These are phyloP conservation scores for Drosophila miranda DNA, from an alignment of 1,140 invertebrate genomes.

Conservation along the genomic window DNA sequence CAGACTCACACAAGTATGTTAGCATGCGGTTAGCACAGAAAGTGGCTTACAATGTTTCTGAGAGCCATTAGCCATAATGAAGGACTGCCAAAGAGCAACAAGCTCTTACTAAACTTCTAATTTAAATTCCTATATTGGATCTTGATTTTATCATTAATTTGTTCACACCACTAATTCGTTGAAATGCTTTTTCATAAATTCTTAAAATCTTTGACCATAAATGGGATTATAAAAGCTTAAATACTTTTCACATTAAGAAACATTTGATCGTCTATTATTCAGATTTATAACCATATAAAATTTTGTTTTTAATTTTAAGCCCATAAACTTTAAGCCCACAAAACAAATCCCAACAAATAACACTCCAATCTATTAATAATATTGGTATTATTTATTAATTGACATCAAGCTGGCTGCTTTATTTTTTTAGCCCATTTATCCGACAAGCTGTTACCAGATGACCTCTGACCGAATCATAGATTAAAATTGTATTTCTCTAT, in stretches of 20 bases:
- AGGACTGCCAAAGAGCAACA: too few species aligned
- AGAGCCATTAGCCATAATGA: background rate
- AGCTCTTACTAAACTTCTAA: too few species aligned
- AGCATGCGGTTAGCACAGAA: background rate
- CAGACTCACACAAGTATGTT: background rate
- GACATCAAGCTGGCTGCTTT: conserved; percentile 8
- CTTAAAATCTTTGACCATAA: too few species aligned
- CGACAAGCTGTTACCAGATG: conserved; percentile 56
- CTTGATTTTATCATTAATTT: too few species aligned
- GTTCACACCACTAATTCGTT: too few species aligned
- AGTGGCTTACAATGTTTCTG: background rate
- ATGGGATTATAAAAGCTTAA: too few species aligned
- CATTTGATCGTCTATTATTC: background rate
- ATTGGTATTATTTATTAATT: conserved; percentile 54
- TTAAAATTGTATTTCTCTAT: conserved; percentile 34
- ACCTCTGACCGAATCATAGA: conserved; percentile 37
- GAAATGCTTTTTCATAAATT: too few species aligned
- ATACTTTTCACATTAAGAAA: too few species aligned
- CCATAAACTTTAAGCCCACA: conserved; percentile 12
- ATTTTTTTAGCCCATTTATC: conserved; percentile 14
- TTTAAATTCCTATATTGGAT: too few species aligned
- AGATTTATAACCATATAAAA: background rate
- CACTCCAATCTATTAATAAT: conserved; percentile 34
- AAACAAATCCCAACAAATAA: conserved; percentile 6
- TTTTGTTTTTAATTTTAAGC: conserved; percentile 11